A percentile compares a stretch with the other conserved stretches of the same genome.
Conservation (phyloP, 2,888 invertebrate genomes). For the Dryocosmus kuriphilus region DNA sequence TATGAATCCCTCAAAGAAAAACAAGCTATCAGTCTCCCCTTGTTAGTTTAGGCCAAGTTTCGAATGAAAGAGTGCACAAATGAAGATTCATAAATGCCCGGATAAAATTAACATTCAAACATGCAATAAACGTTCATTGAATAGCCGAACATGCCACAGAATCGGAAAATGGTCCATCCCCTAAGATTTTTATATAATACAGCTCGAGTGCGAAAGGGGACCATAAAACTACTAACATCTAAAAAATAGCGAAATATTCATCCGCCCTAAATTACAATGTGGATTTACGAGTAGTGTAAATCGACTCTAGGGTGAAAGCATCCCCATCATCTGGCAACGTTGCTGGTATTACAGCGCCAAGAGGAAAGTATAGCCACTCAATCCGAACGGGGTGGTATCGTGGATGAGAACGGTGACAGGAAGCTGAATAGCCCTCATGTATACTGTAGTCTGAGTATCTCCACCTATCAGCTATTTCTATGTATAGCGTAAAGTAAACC, state of each 20-base stretch:
- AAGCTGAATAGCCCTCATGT: constrained; percentile 61
- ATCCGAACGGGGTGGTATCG: constrained; percentile 41
- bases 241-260: constrained; percentile 34
- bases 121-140: not conserved
- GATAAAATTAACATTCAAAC: not conserved
- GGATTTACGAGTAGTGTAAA: constrained; percentile 33
- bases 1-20: too few relatives aligned
- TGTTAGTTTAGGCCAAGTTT: not conserved
- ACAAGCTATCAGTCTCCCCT: too few relatives aligned
- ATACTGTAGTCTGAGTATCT: constrained; percentile 51
- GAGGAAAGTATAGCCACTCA: constrained; percentile 58
- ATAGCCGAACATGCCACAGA: not conserved
- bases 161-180: constrained; percentile 3
- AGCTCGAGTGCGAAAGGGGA: constrained; percentile 5
- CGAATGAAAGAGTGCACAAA: too few relatives aligned
- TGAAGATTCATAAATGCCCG: too few relatives aligned
- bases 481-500: constrained; percentile 70
- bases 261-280: constrained; percentile 16
- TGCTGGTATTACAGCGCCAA: constrained; percentile 44
- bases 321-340: constrained; percentile 32
- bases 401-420: constrained; percentile 57
- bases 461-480: constrained; percentile 57
- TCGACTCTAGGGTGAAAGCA: constrained; percentile 27
- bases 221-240: constrained; percentile 16
- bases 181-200: constrained; percentile 25